phyloP scores from a whole-genome alignment of 1,140 invertebrate species.

The Brachionus koreanus region DNA sequence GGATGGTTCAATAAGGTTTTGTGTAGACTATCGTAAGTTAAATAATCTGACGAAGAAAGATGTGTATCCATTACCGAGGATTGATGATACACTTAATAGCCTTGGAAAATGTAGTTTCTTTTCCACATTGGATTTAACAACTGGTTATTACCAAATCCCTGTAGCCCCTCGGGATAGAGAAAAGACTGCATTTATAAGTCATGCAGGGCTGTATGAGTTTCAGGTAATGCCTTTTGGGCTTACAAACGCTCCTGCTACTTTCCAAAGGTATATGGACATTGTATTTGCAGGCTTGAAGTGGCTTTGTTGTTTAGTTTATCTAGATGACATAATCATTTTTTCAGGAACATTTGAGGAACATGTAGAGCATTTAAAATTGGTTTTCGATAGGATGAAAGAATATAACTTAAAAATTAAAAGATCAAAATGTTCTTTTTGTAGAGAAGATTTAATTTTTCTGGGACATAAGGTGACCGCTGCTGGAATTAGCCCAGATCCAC shows the following conservation, averaged over 20 bases:
- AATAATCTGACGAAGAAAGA: slow-evolving; percentile 46
- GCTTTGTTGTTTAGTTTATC: background rate
- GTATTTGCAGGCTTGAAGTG: slow-evolving; percentile 12
- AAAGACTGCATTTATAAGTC: slow-evolving; percentile 9
- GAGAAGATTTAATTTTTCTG: slow-evolving; percentile 52
- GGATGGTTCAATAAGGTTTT: too few relatives aligned
- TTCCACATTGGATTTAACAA: background rate
- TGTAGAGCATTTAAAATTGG: background rate
- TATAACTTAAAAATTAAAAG: background rate
- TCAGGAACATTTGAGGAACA: background rate
- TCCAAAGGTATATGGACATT: slow-evolving; percentile 51
- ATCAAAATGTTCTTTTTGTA: slow-evolving; percentile 49
- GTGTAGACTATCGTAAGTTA: slow-evolving; percentile 37
- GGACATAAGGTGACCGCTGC: slow-evolving; percentile 49
- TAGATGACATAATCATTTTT: slow-evolving; percentile 1
- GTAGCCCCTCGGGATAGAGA: background rate
- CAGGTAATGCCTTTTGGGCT: slow-evolving; percentile 58
- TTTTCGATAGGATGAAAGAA: background rate
- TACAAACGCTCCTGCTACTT: slow-evolving; percentile 52
- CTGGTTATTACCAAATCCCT: background rate
- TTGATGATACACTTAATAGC: slow-evolving; percentile 46
- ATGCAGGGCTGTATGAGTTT: slow-evolving; percentile 47
- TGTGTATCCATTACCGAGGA: slow-evolving; percentile 44
- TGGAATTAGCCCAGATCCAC: slow-evolving; percentile 37
- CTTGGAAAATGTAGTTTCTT: too few relatives aligned